phyloP scores from a whole-genome alignment of 2,797 vertebrate genomes.

The Poeciliopsis paucimaculata region DNA sequence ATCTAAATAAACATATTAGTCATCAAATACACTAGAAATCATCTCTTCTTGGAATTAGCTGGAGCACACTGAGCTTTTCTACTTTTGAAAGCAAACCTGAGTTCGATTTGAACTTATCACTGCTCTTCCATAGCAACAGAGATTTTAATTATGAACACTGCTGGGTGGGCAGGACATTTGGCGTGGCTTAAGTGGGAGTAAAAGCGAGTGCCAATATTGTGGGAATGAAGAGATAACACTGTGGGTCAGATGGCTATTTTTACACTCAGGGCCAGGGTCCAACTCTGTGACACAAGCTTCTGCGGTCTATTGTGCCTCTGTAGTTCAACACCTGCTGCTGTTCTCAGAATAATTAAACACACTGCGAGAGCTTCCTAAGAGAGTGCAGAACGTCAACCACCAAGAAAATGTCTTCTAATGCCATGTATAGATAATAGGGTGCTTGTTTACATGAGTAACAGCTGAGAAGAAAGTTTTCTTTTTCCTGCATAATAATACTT shows the following conservation, averaged over 20 bases:
- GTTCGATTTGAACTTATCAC: background rate
- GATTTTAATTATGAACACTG: slow-evolving; percentile 1
- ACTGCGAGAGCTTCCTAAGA: slow-evolving; percentile 21
- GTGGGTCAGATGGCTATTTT: slow-evolving; percentile 57
- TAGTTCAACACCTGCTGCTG: slow-evolving; percentile 62
- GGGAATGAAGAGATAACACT: slow-evolving; percentile 55
- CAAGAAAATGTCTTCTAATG: background rate
- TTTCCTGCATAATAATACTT: background rate
- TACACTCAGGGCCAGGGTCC: slow-evolving; percentile 51
- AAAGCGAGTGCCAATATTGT: slow-evolving; percentile 21
- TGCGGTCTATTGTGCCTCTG: slow-evolving; percentile 56
- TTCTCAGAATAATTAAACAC: slow-evolving; percentile 72
- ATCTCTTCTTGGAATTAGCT: background rate
- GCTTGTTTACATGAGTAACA: background rate
- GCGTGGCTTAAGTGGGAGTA: slow-evolving; percentile 3
- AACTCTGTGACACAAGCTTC: slow-evolving; percentile 56
- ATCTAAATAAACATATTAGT: background rate
- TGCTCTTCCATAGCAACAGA: background rate
- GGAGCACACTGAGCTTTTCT: background rate
- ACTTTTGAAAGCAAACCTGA: background rate
- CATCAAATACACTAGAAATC: background rate
- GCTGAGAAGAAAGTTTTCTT: background rate
- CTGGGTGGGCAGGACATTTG: background rate
- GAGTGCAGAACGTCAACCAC: background rate
- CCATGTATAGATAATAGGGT: background rate